Evolutionary conservation across 2,888 invertebrate genomes (phyloP).

Genomic region (Anticlea derivata): DNA sequence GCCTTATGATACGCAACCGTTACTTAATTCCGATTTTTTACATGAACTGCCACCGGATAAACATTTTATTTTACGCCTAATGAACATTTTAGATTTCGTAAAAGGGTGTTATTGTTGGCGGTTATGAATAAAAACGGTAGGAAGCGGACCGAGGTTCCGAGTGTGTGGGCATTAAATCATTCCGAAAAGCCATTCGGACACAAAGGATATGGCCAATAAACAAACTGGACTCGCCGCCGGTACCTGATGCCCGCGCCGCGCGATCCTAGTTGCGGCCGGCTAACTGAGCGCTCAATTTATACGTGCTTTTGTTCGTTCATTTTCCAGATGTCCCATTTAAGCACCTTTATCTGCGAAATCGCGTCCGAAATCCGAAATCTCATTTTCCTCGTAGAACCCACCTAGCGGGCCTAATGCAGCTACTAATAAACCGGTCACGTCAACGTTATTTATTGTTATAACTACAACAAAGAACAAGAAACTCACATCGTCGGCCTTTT

Average conservation of each 20-base stretch:
- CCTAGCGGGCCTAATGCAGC: constrained; percentile 65
- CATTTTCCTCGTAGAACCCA: constrained; percentile 56
- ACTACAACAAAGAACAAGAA: constrained; percentile 69
- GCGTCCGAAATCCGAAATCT: constrained; percentile 58
- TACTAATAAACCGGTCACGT: constrained; percentile 80
- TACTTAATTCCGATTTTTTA: constrained; percentile 42
- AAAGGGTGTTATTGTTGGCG: constrained; percentile 50
- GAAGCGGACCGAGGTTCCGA: constrained; percentile 49
- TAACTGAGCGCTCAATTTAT: constrained; percentile 58
- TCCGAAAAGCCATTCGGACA: constrained; percentile 66
- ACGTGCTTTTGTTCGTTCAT: constrained; percentile 50
- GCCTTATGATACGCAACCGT: constrained; percentile 45
- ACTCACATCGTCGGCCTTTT: constrained; percentile 56
- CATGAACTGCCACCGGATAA: constrained; percentile 33
- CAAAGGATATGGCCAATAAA: constrained; percentile 76
- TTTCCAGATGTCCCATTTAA: constrained; percentile 53
- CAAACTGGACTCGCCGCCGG: constrained; percentile 64
- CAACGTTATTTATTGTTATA: constrained; percentile 77
- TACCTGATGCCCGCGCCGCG: constrained; percentile 39
- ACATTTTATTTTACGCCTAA: constrained; percentile 42
- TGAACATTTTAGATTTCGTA: constrained; percentile 50
- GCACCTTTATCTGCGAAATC: constrained; percentile 53
- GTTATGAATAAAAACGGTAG: constrained; percentile 60
- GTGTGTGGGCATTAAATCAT: constrained; percentile 66
- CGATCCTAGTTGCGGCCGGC: constrained; percentile 50